Percentiles rank a stretch among this genome's conserved stretches.
phyloP scores from a whole-genome alignment of 2,113 vertebrate species.

The Rostratula benghalensis region DNA sequence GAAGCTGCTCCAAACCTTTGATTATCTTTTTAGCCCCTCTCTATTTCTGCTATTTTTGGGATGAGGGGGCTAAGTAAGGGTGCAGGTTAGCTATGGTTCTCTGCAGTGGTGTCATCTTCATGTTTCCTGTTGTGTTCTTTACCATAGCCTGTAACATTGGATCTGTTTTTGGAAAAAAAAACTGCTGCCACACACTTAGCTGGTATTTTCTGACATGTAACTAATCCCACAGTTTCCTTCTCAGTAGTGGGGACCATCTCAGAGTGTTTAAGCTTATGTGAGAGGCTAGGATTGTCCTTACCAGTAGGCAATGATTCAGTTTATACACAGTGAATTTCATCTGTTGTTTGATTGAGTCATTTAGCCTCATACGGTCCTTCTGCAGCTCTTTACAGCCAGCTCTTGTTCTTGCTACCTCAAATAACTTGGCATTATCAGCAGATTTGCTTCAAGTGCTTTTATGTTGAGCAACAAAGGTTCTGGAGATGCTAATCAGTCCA shows the following conservation, averaged over 20 bases:
- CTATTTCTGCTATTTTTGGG: background rate
- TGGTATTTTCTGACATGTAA: background rate
- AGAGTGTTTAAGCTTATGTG: background rate
- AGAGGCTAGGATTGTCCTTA: background rate
- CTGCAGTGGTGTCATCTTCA: background rate
- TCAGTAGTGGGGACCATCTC: background rate
- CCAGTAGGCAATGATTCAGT: background rate
- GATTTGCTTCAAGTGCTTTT: background rate
- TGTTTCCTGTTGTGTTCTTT: background rate
- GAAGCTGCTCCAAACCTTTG: background rate
- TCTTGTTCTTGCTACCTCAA: background rate
- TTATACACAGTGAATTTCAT: background rate
- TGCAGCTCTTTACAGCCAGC: background rate
- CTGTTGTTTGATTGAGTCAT: background rate
- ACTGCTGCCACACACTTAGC: background rate
- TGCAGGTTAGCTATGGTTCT: background rate
- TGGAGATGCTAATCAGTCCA: background rate
- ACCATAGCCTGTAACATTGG: background rate
- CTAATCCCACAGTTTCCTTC: background rate
- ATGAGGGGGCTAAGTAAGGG: background rate
- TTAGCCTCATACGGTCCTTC: background rate
- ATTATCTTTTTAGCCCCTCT: background rate
- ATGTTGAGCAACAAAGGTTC: background rate
- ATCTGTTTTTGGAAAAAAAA: background rate
- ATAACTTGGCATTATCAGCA: background rate